Percentiles rank a stretch among this genome's conserved stretches.
Conservation (phyloP, 2,888 invertebrate species). For the Congeria kusceri region DNA sequence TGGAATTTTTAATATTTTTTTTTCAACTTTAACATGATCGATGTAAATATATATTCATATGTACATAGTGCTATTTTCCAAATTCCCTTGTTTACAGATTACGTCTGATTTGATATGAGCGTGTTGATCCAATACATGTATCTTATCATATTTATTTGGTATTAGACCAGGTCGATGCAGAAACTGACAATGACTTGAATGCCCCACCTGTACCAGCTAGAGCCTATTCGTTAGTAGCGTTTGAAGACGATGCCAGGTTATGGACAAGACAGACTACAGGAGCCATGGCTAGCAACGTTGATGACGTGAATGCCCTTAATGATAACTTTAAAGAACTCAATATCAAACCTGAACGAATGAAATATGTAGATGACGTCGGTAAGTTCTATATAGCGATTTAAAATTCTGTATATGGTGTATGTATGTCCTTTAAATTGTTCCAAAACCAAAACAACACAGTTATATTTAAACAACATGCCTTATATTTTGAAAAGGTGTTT, state of each 20-base stretch:
- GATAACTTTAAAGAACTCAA: slow-evolving; percentile 19
- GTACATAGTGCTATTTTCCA: too few species aligned
- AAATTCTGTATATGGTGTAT: not conserved
- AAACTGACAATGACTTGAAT: slow-evolving; percentile 21
- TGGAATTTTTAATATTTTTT: too few species aligned
- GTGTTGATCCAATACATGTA: not conserved
- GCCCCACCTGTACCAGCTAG: slow-evolving; percentile 12
- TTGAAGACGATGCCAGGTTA: not conserved
- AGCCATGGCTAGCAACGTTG: not conserved
- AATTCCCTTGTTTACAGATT: too few species aligned
- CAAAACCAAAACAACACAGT: too few species aligned
- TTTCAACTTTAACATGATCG: too few species aligned
- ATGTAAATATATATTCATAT: too few species aligned
- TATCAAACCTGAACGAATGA: slow-evolving; percentile 16
- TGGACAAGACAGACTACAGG: not conserved
- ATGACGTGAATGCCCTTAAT: not conserved
- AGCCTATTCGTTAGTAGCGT: not conserved
- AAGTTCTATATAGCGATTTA: not conserved
- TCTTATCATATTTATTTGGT: not conserved
- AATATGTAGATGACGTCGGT: slow-evolving; percentile 6
- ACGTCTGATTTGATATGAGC: too few species aligned
- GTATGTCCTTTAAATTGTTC: too few species aligned
- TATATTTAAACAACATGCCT: too few species aligned
- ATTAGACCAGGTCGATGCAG: slow-evolving; percentile 5
- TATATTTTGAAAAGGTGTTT: too few species aligned